A percentile compares a stretch with the other conserved stretches of the same genome.
Evolutionary conservation across 64 coral and sea anemone genomes (phyloP).

Genomic region (Pocillopora verrucosa): DNA sequence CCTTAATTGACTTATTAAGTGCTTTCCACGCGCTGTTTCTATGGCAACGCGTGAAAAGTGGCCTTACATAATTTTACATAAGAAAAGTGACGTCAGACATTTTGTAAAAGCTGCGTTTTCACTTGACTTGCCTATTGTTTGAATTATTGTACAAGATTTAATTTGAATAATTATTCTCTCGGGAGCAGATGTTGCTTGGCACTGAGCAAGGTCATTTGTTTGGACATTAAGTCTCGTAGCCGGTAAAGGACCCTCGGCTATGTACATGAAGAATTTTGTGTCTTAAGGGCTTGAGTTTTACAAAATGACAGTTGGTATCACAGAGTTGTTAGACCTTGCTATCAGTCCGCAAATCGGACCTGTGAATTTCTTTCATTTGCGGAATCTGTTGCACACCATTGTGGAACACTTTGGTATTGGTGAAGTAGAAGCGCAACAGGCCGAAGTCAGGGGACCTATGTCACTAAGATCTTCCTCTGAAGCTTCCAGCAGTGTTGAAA

Average conservation of each 20-base stretch:
- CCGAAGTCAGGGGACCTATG: conserved; percentile 54
- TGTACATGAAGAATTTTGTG: neutral
- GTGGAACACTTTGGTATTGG: conserved; percentile 85
- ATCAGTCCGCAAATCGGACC: conserved; percentile 94
- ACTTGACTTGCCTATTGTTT: neutral
- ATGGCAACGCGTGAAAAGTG: neutral
- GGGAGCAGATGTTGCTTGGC: conserved; percentile 42
- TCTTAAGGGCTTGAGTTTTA: neutral
- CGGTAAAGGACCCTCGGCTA: neutral
- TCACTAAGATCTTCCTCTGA: conserved; percentile 59
- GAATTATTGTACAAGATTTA: conserved; percentile 27
- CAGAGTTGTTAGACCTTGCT: conserved; percentile 80
- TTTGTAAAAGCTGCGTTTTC: conserved; percentile 6
- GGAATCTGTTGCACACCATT: conserved; percentile 83
- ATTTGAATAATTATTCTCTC: neutral
- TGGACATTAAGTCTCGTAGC: neutral
- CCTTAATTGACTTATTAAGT: neutral
- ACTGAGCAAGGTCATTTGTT: conserved; percentile 24
- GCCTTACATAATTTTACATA: conserved; percentile 10
- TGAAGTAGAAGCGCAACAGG: conserved; percentile 83
- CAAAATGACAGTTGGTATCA: conserved; percentile 79
- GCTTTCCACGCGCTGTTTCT: conserved; percentile 7
- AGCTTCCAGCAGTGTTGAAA: conserved; percentile 48
- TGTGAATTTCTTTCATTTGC: conserved; percentile 92
- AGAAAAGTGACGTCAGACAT: conserved; percentile 32